Base-by-base conservation (phyloP, 2,113 vertebrate genomes). In the Columbina picui region DNA sequence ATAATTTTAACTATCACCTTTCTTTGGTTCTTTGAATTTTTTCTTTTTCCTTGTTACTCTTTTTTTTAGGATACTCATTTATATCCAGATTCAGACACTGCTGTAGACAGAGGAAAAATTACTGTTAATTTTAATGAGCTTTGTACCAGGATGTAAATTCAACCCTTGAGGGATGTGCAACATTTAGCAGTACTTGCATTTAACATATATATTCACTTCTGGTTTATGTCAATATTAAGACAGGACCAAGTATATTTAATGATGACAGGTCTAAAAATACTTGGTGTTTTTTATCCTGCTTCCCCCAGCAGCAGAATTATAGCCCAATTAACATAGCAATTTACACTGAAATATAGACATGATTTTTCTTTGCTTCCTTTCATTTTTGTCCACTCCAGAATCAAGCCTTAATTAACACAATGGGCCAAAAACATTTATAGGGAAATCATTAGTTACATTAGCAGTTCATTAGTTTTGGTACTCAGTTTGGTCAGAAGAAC, bases 321-420 rank as follows among this genome's bases (percentile, higher is more conserved):
- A 86, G 92, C 61, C 71, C 59, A 93, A 78, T 92, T 96, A 96
- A 77, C 84, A 55, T 21, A 90, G 50, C 65, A 69, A 89, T 94
- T 97, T 93, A 95, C 81, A 91, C 53, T 81, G 79, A 97, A 88
- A 94, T 94, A 86, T 75, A 95, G 84, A 56, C 93, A 70, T 6
- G 49, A 85, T 74, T 91, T 90, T 77, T 90, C 93, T 84, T 85
- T 64, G 61, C 90, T 95, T 92, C 39, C 50, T 92, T 95, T 91
- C 22, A 9, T 73, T 95, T 82, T 47, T 93, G 27, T 74, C 56
- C 50, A 36, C 45, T 91, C 85, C 80, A 84, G 89, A 95, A 93
- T 94, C 55, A n/a, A 88, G 69, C 47, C 61, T 78, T 90, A 94
- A 94, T 95, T 91, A 96, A 74, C 41, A 69, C 52, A 93, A 38